These are phyloP conservation scores for Parnassius apollo DNA, from an alignment of 2,888 invertebrate genomes.

Conservation along the genomic window DNA sequence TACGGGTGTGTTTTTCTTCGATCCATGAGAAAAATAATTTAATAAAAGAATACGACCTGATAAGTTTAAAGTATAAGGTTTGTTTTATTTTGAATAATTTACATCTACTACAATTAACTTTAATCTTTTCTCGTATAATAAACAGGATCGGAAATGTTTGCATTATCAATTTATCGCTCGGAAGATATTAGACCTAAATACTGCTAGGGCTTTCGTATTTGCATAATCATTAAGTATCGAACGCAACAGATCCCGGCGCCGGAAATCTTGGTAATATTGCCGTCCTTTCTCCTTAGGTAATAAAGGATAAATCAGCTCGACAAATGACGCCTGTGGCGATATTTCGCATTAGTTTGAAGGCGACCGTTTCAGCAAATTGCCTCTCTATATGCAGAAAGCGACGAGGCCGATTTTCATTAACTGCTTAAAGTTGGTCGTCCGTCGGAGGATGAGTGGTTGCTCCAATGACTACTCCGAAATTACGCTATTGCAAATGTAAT, in stretches of 20 bases:
- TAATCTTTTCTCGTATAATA: conserved; percentile 33
- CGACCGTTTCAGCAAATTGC: conserved; percentile 67
- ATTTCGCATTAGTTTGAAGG: conserved; percentile 64
- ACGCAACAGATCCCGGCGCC: conserved; percentile 39
- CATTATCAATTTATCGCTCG: conserved; percentile 46
- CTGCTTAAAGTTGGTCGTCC: conserved; percentile 48
- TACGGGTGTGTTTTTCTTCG: no score
- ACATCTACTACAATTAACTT: conserved; percentile 28
- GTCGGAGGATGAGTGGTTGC: conserved; percentile 50
- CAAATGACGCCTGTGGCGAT: conserved; percentile 42
- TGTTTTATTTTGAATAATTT: background rate
- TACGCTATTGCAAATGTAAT: conserved; percentile 34
- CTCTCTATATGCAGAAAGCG: conserved; percentile 74
- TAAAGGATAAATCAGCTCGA: conserved; percentile 43
- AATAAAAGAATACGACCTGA: no score
- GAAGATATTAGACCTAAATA: conserved; percentile 52
- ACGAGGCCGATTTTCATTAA: conserved; percentile 71
- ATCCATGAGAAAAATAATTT: no score
- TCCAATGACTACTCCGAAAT: conserved; percentile 29
- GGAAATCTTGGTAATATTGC: conserved; percentile 25
- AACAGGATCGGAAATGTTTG: conserved; percentile 36
- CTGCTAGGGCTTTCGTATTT: conserved; percentile 52
- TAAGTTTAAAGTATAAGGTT: no score
- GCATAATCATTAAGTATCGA: conserved; percentile 59
- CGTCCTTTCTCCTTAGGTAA: conserved; percentile 32